phyloP scores from a whole-genome alignment of 2,113 vertebrate species.

The Atherinomorus stipes region DNA sequence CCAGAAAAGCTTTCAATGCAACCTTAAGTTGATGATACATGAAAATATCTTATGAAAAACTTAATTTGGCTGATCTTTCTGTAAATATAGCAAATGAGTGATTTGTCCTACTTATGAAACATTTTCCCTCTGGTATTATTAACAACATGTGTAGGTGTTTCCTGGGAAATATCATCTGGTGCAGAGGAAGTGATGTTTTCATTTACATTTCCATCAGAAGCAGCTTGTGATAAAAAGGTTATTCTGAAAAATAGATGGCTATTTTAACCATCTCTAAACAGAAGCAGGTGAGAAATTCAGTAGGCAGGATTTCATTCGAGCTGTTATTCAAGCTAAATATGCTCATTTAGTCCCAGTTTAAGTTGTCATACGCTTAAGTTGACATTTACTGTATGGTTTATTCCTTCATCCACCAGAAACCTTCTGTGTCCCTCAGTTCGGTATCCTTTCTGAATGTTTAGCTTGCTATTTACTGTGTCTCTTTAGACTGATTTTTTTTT shows the following conservation, averaged over 20 bases:
- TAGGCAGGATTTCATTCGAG: neutral
- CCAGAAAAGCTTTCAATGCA: constrained; percentile 1
- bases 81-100: constrained; percentile 35
- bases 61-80: neutral
- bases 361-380: neutral
- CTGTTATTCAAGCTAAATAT: constrained; percentile 9
- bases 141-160: constrained; percentile 71
- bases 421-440: neutral
- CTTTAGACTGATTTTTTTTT: too few species aligned
- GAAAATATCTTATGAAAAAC: neutral
- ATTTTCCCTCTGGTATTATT: constrained; percentile 30
- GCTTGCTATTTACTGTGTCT: too few species aligned
- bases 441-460: neutral
- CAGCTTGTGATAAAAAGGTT: constrained; percentile 42
- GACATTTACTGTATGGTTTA: neutral
- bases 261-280: constrained; percentile 27
- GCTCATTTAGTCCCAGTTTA: constrained; percentile 4
- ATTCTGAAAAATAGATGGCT: constrained; percentile 38
- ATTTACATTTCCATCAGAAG: constrained; percentile 63
- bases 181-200: constrained; percentile 69
- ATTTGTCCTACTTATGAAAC: constrained; percentile 49
- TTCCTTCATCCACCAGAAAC: neutral
- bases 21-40: constrained; percentile 15
- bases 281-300: constrained; percentile 2
- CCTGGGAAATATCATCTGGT: constrained; percentile 71